A percentile compares a stretch with the other conserved stretches of the same genome.
Conservation (phyloP, 2,113 vertebrate species). For the Stegastes partitus region DNA sequence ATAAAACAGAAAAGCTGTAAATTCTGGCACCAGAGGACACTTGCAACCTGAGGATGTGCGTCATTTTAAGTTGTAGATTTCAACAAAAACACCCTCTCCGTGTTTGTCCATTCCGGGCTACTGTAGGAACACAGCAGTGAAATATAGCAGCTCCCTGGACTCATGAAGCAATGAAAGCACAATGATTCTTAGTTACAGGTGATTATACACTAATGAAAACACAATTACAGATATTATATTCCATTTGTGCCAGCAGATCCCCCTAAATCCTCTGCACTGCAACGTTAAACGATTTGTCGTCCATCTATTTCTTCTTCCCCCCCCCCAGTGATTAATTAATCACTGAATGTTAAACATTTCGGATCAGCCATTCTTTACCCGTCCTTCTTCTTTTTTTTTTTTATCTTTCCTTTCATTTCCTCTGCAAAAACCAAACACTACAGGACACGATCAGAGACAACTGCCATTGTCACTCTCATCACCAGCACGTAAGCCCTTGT, state of each 20-base stretch:
- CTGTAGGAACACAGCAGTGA: too few relatives aligned
- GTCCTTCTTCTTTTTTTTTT: background rate
- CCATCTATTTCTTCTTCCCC: background rate
- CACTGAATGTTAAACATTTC: slow-evolving; percentile 37
- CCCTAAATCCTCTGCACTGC: too few relatives aligned
- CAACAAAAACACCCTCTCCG: too few relatives aligned
- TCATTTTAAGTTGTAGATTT: background rate
- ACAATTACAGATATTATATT: background rate
- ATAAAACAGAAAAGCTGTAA: background rate
- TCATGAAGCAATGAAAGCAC: too few relatives aligned
- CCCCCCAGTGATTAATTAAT: slow-evolving; percentile 11
- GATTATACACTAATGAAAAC: too few relatives aligned
- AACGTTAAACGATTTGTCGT: background rate
- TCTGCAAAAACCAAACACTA: slow-evolving; percentile 41
- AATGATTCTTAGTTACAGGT: too few relatives aligned
- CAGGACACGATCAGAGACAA: slow-evolving; percentile 65
- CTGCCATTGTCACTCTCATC: slow-evolving; percentile 73
- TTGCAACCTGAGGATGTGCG: background rate
- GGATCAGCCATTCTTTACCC: background rate
- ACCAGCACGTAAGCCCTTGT: slow-evolving; percentile 78
- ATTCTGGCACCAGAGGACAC: too few relatives aligned
- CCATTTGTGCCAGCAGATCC: background rate
- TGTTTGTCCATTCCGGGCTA: too few relatives aligned
- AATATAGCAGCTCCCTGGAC: too few relatives aligned
- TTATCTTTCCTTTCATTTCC: slow-evolving; percentile 19